Conservation (phyloP, 2,888 invertebrate species). For the Hemistola chrysoprasaria region DNA sequence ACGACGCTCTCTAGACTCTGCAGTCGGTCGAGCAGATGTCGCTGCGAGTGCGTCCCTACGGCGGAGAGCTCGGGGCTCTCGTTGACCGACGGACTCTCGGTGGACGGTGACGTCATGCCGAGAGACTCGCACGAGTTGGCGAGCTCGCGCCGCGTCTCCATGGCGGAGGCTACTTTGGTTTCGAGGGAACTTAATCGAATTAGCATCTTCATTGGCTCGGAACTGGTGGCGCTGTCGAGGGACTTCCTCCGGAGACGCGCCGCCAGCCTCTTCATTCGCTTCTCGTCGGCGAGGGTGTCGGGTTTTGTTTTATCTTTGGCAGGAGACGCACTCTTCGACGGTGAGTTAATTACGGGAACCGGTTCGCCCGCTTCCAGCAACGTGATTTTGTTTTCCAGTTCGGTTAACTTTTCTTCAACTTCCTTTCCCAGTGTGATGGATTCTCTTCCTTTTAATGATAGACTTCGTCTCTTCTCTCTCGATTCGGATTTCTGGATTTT, state of each 20-base stretch:
- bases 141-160: constrained; percentile 65
- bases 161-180: constrained; percentile 87
- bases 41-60: constrained; percentile 75
- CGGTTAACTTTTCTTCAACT: constrained; percentile 91
- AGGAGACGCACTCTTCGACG: constrained; percentile 78
- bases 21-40: constrained; percentile 81
- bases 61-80: constrained; percentile 52
- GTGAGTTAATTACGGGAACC: constrained; percentile 68
- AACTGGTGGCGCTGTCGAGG: constrained; percentile 89
- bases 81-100: constrained; percentile 57
- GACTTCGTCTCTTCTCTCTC: constrained; percentile 89
- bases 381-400: constrained; percentile 89
- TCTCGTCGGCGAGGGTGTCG: constrained; percentile 68
- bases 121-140: constrained; percentile 83
- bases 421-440: constrained; percentile 91
- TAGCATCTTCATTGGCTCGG: constrained; percentile 90
- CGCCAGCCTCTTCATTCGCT: constrained; percentile 76
- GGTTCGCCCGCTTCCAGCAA: constrained; percentile 82
- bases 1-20: constrained; percentile 84
- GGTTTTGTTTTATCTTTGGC: constrained; percentile 81
- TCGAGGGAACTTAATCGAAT: constrained; percentile 89
- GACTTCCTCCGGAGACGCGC: constrained; percentile 87
- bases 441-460: constrained; percentile 92
- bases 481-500: constrained; percentile 90
- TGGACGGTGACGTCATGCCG: constrained; percentile 63